Evolutionary conservation across 2,113 vertebrate species (phyloP), one percentile per base, ranked within the genome.

Genomic region (Cebidichthys violaceus): DNA sequence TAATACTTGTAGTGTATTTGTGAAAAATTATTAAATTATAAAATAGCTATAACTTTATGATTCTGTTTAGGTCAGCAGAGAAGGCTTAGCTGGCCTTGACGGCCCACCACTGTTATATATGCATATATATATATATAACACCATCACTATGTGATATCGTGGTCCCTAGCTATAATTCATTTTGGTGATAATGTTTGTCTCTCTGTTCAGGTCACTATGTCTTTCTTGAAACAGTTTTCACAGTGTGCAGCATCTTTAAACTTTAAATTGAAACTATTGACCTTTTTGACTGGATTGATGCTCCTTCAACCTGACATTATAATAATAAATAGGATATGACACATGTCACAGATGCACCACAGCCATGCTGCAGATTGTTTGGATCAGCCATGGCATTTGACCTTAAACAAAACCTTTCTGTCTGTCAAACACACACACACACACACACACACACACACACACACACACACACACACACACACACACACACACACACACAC

Each of bases 311-410:
- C 45, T 89, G 90, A 89, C 89, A 88, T 82, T 76, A 77, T 77
- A 70, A 85, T 86, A 85, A 88, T 83, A 88, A 89, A 93, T 84
- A 11, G 57, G 77, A 79, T 55, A 52, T 90, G 92, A 90, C 90
- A 93, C 83, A 75, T 92, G 92, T 87, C 92, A 92, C 70, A 72
- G 82, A 73, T 52, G 78, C 73, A 84, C 50, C 43, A 14, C 77
- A 43, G 45, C 52, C 8, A 11, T 54, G 41, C 62, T 77, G 79
- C 72, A 83, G 59, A 79, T 35, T 81, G 73, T 81, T 81, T 52
- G 55, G 73, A 89, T 89, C 37, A 76, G 81, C 70, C 37, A 13
- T 90, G 88, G 52, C 86, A 77, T 90, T 81, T 90, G 85, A 92
- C 88, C 92, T 93, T 89, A 81, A 83, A 89, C 77, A 37, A 84